These are phyloP conservation scores for Karalla daura DNA, from an alignment of 2,797 vertebrate genomes.

Conservation along the genomic window DNA sequence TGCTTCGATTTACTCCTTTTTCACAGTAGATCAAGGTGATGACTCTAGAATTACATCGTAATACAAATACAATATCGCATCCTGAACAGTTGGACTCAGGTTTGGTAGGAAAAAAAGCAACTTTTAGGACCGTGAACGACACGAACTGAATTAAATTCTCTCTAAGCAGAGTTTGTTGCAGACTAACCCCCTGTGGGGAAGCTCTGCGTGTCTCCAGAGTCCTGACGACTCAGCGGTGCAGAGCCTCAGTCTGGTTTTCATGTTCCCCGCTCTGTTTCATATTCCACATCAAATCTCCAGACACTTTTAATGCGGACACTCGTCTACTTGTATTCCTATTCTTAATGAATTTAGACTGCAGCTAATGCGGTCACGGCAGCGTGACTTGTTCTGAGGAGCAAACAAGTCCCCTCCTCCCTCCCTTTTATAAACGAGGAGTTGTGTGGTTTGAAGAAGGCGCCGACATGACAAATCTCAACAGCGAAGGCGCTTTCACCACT, in stretches of 20 bases:
- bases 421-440: too few relatives aligned
- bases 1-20: too few relatives aligned
- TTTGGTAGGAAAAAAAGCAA: too few relatives aligned
- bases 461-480: too few relatives aligned
- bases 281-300: background rate
- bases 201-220: background rate
- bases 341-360: too few relatives aligned
- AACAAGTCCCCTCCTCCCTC: too few relatives aligned
- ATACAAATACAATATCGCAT: background rate
- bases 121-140: background rate
- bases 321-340: too few relatives aligned
- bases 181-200: background rate
- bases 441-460: too few relatives aligned
- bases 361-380: too few relatives aligned
- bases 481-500: too few relatives aligned
- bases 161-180: background rate
- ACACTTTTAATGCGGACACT: background rate
- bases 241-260: slow-evolving; percentile 7
- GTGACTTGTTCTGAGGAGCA: too few relatives aligned
- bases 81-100: background rate
- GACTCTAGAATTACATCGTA: background rate
- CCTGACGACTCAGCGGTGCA: background rate
- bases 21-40: background rate
- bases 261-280: slow-evolving; percentile 3
- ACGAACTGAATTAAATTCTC: background rate